Conservation (phyloP, 2,113 vertebrate genomes). For the Todiramphus chloris region DNA sequence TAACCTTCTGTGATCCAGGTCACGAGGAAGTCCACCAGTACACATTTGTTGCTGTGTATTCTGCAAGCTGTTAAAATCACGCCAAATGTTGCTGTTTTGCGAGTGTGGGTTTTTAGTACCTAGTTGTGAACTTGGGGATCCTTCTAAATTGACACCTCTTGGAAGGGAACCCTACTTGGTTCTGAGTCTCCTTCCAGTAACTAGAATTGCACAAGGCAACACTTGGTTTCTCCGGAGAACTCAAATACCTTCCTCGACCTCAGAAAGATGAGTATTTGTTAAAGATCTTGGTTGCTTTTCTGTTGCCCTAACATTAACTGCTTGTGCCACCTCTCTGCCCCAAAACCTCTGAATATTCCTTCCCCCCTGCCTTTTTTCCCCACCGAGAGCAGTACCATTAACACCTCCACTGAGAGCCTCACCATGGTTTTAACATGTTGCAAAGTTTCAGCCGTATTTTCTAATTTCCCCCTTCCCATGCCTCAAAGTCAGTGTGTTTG, state of each 20-base stretch:
- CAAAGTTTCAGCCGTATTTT: background rate
- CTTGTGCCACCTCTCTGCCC: background rate
- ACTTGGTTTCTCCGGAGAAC: background rate
- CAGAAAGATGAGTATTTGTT: background rate
- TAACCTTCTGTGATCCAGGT: background rate
- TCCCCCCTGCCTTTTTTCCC: background rate
- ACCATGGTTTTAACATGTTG: background rate
- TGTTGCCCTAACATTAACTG: background rate
- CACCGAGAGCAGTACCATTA: background rate
- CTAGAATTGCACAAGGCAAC: background rate
- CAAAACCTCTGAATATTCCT: background rate
- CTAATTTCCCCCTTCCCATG: background rate
- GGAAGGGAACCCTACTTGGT: background rate
- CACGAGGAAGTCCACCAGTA: background rate
- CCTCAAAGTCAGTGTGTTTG: background rate
- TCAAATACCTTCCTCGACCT: background rate
- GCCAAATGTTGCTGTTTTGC: background rate
- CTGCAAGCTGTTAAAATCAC: background rate
- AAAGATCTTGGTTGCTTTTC: background rate
- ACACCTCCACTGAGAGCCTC: background rate
- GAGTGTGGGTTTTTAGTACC: background rate
- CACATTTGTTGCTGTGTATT: background rate
- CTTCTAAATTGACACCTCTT: background rate
- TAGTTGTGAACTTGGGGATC: background rate
- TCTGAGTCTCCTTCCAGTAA: background rate